Base-by-base conservation (phyloP, 2,797 vertebrate species). In the Microchirus variegatus region DNA sequence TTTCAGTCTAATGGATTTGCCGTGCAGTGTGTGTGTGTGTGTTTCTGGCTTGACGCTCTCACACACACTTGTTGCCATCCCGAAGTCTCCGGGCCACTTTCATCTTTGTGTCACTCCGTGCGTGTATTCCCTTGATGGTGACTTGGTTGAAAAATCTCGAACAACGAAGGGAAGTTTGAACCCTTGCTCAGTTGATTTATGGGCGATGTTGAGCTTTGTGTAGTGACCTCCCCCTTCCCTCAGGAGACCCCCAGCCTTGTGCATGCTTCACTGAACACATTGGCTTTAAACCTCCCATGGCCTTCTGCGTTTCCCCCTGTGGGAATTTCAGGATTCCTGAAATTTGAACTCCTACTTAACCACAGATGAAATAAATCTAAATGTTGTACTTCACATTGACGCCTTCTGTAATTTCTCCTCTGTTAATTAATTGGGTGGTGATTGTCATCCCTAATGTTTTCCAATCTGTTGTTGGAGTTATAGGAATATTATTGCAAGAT, bases 141-240 rank as follows among this genome's bases (percentile, higher is more conserved):
- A 57, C 45, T 67, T 52, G 53, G 18, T 60, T 80, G 70, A 82
- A 70, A 80, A 73, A 73, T 70, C 62, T 12, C 17, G 37, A 75
- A 59, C 73, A 85, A 84, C 84, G 87, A 87, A 77, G 78, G 81
- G 80, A 84, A 68, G 41, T 85, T 90, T 82, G 89, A 89, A 78
- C 65, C 65, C 70, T 77, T 81, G 74, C 70, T 85, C 63, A 53
- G 45, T 80, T 91, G 90, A 92, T 91, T 93, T 92, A 91, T 85
- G 84, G 58, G 73, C 70, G 64, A 61, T 87, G 85, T 85, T 78
- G 59, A 77, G 85, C 86, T 83, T 85, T 86, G 78, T 88, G 66
- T 77, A 42, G 50, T 50, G 46, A 47, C 65, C 79, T 80, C 75
- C 67, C 73, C 72, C 65, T 50, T 75, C 69, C 65, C 53, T 11